These are phyloP conservation scores for Amitus sp. DNA, from an alignment of 2,888 invertebrate genomes.

Conservation along the genomic window DNA sequence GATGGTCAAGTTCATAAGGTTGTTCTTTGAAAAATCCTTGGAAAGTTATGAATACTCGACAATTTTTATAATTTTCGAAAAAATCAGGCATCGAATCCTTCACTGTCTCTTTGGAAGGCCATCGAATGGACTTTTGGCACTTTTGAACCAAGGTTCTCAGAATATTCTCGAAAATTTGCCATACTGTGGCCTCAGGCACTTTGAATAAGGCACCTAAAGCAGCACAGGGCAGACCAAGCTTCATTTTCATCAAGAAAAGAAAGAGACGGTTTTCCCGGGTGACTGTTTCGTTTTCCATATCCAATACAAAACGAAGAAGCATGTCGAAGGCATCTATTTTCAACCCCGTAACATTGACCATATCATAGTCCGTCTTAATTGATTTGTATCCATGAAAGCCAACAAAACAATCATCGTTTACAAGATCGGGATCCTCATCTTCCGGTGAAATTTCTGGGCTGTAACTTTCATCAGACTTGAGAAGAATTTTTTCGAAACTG, in stretches of 20 bases:
- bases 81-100: conserved; percentile 21
- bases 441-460: too few relatives aligned
- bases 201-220: conserved; percentile 25
- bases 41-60: conserved; percentile 37
- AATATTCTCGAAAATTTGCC: conserved; percentile 31
- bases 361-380: conserved; percentile 24
- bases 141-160: conserved; percentile 17
- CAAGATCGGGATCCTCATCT: too few relatives aligned
- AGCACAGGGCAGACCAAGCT: conserved; percentile 24
- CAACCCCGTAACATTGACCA: conserved; percentile 35
- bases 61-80: conserved; percentile 23
- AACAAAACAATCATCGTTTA: background rate
- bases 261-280: conserved; percentile 16
- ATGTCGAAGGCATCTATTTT: conserved; percentile 29
- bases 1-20: conserved; percentile 17
- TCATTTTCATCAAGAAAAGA: conserved; percentile 33
- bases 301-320: conserved; percentile 29
- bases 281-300: background rate
- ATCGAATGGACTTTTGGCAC: conserved; percentile 21
- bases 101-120: conserved; percentile 18
- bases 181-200: conserved; percentile 35
- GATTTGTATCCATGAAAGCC: conserved; percentile 33
- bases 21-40: conserved; percentile 29
- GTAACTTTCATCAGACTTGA: too few relatives aligned
- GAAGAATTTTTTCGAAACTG: too few relatives aligned